phyloP scores from a whole-genome alignment of 1,140 invertebrate species.

The Patella vulgata region DNA sequence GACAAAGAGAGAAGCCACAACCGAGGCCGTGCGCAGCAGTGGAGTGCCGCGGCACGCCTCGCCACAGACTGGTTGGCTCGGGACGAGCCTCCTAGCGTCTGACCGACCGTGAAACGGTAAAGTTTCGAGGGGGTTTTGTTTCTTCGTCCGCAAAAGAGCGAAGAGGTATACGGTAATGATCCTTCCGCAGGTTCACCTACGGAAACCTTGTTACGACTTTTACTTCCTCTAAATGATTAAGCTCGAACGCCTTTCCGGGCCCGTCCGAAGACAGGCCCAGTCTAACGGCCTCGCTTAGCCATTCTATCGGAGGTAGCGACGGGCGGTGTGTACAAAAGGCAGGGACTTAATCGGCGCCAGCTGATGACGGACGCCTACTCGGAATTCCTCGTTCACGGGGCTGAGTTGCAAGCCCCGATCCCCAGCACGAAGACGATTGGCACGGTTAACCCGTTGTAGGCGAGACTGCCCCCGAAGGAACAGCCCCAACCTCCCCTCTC shows the following conservation, averaged over 20 bases:
- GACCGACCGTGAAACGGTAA: neutral
- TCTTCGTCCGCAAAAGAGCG: neutral
- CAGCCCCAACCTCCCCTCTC: constrained; percentile 79
- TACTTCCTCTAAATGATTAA: constrained; percentile 83
- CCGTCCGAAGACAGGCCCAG: constrained; percentile 70
- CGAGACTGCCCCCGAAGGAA: neutral
- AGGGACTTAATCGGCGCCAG: constrained; percentile 87
- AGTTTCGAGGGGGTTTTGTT: neutral
- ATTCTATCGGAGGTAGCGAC: constrained; percentile 91
- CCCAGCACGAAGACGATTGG: constrained; percentile 3
- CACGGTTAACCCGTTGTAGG: neutral
- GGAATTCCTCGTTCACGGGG: constrained; percentile 88
- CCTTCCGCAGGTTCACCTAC: constrained; percentile 89
- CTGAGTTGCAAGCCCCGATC: constrained; percentile 81
- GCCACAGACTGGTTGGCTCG: too few relatives aligned
- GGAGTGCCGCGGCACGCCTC: too few relatives aligned
- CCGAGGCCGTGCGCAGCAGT: too few relatives aligned
- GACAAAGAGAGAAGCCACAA: too few relatives aligned
- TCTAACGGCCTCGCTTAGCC: constrained; percentile 81
- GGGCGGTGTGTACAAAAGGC: constrained; percentile 90
- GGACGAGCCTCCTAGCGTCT: neutral
- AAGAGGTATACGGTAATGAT: constrained; percentile 72
- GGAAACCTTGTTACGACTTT: constrained; percentile 90
- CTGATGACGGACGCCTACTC: constrained; percentile 86
- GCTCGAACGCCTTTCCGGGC: constrained; percentile 74